Conservation (phyloP, 2,113 vertebrate genomes). For the Chamaetylas fuelleborni region DNA sequence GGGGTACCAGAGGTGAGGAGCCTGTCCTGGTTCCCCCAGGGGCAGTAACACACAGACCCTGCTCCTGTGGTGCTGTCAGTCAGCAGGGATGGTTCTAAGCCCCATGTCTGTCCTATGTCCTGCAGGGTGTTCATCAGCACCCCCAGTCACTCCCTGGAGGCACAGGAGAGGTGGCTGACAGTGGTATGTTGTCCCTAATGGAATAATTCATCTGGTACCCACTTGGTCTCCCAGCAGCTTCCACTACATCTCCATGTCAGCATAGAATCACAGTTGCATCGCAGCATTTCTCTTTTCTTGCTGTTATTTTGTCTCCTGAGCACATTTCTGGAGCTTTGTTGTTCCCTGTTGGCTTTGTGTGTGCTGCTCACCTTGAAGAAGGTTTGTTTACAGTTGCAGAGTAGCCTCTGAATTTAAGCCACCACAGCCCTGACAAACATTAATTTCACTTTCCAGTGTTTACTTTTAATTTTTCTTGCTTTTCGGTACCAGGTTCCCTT, state of each 20-base stretch:
- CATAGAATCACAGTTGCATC: not conserved
- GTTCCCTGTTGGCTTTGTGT: not conserved
- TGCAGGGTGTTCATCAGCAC: not conserved
- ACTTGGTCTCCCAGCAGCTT: not conserved
- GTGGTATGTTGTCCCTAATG: not conserved
- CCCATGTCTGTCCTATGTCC: rapidly evolving
- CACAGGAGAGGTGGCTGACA: not conserved
- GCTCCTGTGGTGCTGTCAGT: not conserved
- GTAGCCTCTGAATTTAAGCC: not conserved
- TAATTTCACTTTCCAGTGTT: slow-evolving; percentile 10
- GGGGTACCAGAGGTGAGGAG: not conserved
- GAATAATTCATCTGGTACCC: not conserved
- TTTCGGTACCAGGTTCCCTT: not conserved
- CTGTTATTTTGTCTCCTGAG: not conserved
- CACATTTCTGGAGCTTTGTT: not conserved
- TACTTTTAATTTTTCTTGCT: slow-evolving; percentile 7
- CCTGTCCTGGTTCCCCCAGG: not conserved
- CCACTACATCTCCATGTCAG: not conserved
- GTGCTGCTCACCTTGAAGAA: not conserved
- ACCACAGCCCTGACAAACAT: not conserved
- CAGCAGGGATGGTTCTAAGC: not conserved
- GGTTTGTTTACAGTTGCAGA: not conserved
- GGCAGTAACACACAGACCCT: not conserved
- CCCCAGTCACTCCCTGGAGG: not conserved
- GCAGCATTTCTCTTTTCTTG: not conserved